Percentiles rank a stretch among this genome's conserved stretches.
Conservation (phyloP, 1,140 invertebrate genomes). For the Calliphora vicina region DNA sequence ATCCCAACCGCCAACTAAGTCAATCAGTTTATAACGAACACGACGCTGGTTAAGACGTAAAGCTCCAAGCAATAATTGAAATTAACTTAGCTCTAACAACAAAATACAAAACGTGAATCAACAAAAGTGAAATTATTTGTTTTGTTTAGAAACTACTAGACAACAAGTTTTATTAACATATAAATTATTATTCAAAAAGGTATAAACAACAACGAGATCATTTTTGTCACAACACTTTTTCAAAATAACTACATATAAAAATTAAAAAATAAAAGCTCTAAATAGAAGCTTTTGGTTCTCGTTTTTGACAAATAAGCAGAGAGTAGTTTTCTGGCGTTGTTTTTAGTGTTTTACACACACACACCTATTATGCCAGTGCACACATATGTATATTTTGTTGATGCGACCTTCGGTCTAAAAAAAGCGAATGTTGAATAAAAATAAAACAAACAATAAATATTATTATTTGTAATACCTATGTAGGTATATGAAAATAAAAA, state of each 20-base stretch:
- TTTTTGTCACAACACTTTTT: not conserved
- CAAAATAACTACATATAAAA: not conserved
- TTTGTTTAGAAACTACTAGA: not conserved
- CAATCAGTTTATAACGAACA: conserved; percentile 31
- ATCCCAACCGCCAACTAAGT: not conserved
- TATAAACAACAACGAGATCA: not conserved
- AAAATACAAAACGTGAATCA: not conserved
- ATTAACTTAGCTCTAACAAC: not conserved
- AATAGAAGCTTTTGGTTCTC: not conserved
- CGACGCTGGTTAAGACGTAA: conserved; percentile 19
- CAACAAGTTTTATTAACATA: not conserved
- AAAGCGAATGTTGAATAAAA: conserved; percentile 5
- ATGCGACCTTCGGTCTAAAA: not conserved
- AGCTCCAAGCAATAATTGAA: not conserved
- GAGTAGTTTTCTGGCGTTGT: not conserved
- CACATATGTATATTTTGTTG: no score
- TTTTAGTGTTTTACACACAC: not conserved
- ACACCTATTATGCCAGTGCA: no score
- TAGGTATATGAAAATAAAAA: not conserved
- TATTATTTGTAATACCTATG: no score
- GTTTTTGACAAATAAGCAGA: not conserved
- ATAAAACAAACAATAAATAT: not conserved
- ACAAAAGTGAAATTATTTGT: not conserved
- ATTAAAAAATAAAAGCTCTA: not conserved
- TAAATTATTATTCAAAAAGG: not conserved